Evolutionary conservation across 1,140 invertebrate genomes (phyloP), one percentile per base, ranked within the genome.

Genomic region (Danaus plexippus): DNA sequence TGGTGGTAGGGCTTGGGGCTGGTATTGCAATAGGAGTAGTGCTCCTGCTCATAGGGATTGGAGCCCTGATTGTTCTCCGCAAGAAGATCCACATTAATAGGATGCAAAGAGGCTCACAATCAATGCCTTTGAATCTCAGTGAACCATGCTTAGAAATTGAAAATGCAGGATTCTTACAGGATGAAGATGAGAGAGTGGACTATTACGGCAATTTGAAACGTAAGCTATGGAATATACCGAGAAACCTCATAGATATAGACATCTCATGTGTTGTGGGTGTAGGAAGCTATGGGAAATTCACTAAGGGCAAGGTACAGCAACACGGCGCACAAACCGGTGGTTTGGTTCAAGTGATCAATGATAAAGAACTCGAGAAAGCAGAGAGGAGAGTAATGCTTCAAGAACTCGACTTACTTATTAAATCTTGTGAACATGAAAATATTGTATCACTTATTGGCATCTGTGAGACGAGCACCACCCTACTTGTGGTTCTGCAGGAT

Each of bases 221-320:
- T 55, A 92, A 92, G 70, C 82, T 93, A 0, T 92, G 92, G 89
- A 92, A 90, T 57, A 91, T 95, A 75, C 92, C 94, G 0, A 88
- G 90, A 47, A 92, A 91, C 71, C 88, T 90, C 48, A 73, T 95
- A 46, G 91, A 91, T 32, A 87, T 94, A 12, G 91, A 93, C 67
- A 88, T 90, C 1, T 88, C 89, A 11, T 88, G 91, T 66, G 73
- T 94, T n/a, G 80, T 94, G 41, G 91, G 92, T 1, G 81, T 91
- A n/a, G 94, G 94, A 13, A 89, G 89, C 63, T 96, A 93, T 83
- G 94, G 94, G 0, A 90, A 91, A 48, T 90, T 95, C 11, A 91
- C 92, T 22, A 90, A 85, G 58, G 93, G 92, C 0, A 89, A 87
- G 47, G 87, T 94, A 1, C 85, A 90, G 55, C 91, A 90, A 66